Base-by-base conservation (phyloP, 2,797 vertebrate genomes). In the Phrynocephalus vlangalii region DNA sequence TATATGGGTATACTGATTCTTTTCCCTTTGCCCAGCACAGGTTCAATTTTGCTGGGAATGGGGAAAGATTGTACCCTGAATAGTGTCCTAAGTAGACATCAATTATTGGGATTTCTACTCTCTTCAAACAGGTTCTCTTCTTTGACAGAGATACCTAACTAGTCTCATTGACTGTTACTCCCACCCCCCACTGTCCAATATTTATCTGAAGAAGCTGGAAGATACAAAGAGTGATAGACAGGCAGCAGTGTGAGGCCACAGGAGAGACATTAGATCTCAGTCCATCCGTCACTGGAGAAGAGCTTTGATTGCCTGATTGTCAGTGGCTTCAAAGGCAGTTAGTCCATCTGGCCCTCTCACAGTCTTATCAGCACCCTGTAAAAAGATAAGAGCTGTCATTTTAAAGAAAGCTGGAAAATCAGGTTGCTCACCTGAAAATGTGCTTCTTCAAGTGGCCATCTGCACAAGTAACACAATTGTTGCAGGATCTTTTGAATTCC, bases 241-340 rank as follows among this genome's bases (percentile, higher is more conserved):
- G 96, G 97, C 96, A 97, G 97, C 96, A 97, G 96, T 96, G 96
- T 96, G 96, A 97, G 97, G 96, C 96, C 96, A 97, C 96, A 95
- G 94, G 96, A 97, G 96, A 97, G 96, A 95, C 95, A 93, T 95
- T 94, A 88, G 93, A 86, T 92, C 95, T 93, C 91, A 95, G 95
- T 96, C 95, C 92, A 92, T 94, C 95, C 90, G 10, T 97, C 96
- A 97, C 96, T 97, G 97, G 89, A 97, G 97, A 89, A 97, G 97
- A 91, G 96, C 96, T 96, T 96, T 97, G 96, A 97, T 97, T 95
- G 96, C 97, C 92, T 97, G 96, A 96, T 96, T 97, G 96, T 97
- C 97, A 94, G 97, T 96, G 92, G 96, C 96, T 97, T 97, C 97
- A 87, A 97, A 96, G 93, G 96, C 97, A 89, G 96, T 97, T 86